These are phyloP conservation scores for Hofmannophila pseudospretella DNA, from an alignment of 2,888 invertebrate species.

Conservation along the genomic window DNA sequence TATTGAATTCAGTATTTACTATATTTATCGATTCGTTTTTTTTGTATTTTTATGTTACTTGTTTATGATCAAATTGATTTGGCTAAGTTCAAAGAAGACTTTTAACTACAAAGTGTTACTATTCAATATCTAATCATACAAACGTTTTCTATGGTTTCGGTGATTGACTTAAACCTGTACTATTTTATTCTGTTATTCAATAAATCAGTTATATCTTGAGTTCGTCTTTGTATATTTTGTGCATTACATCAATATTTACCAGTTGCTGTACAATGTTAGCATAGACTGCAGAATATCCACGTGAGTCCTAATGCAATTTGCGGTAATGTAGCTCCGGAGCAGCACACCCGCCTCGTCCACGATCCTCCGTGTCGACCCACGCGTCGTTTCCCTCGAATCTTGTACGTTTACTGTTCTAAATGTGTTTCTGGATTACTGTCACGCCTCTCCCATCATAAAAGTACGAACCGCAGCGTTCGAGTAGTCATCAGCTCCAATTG, in stretches of 20 bases:
- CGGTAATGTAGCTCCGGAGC: constrained; percentile 52
- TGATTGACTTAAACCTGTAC: no score
- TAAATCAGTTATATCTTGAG: no score
- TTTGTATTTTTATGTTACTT: background rate
- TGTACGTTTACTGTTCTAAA: constrained; percentile 11
- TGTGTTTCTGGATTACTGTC: constrained; percentile 25
- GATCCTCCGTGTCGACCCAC: constrained; percentile 9
- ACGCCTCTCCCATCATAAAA: constrained; percentile 26
- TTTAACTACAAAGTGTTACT: no score
- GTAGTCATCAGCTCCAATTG: constrained; percentile 8
- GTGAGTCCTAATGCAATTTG: constrained; percentile 68
- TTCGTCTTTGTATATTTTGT: no score
- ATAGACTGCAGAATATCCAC: constrained; percentile 45
- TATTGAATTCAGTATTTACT: no score
- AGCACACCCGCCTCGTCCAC: constrained; percentile 2
- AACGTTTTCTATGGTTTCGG: no score
- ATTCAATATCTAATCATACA: no score
- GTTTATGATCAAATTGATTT: background rate
- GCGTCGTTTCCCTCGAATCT: constrained; percentile 9
- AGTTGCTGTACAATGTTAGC: constrained; percentile 20
- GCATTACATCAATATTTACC: no score
- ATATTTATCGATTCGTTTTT: background rate
- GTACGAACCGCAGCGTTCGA: background rate
- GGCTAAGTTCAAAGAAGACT: no score
- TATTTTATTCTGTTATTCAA: no score